Evolutionary conservation across 2,888 invertebrate species (phyloP).

Genomic region (Heliconius hortense): DNA sequence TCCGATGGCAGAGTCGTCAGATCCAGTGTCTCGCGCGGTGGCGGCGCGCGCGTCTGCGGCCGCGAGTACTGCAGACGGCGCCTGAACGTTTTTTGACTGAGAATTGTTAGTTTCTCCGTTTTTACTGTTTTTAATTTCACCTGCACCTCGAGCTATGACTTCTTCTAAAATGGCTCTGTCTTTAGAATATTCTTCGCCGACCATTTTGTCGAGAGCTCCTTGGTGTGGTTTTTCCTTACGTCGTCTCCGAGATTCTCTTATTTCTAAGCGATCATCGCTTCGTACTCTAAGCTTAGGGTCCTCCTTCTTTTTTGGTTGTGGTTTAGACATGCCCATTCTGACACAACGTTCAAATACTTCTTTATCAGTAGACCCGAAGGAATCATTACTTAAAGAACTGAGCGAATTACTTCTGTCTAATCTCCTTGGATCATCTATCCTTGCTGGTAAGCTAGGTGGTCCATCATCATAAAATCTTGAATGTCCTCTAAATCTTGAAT

Average conservation of each 20-base stretch:
- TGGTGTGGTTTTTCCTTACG: slow-evolving; percentile 49
- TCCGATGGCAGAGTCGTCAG: slow-evolving; percentile 49
- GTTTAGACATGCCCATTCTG: slow-evolving; percentile 85
- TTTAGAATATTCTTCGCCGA: slow-evolving; percentile 56
- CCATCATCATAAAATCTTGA: slow-evolving; percentile 50
- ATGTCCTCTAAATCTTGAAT: slow-evolving; percentile 45
- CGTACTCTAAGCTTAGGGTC: slow-evolving; percentile 51
- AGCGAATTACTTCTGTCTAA: slow-evolving; percentile 59
- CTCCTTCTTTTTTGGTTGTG: slow-evolving; percentile 46
- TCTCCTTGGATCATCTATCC: slow-evolving; percentile 51
- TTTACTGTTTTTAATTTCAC: slow-evolving; percentile 42
- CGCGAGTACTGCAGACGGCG: slow-evolving; percentile 87
- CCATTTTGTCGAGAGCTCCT: slow-evolving; percentile 57
- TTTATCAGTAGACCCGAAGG: slow-evolving; percentile 84
- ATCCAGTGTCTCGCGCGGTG: slow-evolving; percentile 72
- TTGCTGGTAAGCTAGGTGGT: slow-evolving; percentile 55
- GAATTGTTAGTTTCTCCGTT: slow-evolving; percentile 38
- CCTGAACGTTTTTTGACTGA: slow-evolving; percentile 87
- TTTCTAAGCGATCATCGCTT: slow-evolving; percentile 56
- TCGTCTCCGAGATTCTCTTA: slow-evolving; percentile 44
- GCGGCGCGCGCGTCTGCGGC: slow-evolving; percentile 71
- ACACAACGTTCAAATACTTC: slow-evolving; percentile 78
- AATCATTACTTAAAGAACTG: slow-evolving; percentile 75
- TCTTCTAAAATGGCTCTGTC: slow-evolving; percentile 80
- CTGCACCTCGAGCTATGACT: slow-evolving; percentile 84